Conservation (phyloP, 2,797 vertebrate species). For the Cynodonichthys magdalenae region DNA sequence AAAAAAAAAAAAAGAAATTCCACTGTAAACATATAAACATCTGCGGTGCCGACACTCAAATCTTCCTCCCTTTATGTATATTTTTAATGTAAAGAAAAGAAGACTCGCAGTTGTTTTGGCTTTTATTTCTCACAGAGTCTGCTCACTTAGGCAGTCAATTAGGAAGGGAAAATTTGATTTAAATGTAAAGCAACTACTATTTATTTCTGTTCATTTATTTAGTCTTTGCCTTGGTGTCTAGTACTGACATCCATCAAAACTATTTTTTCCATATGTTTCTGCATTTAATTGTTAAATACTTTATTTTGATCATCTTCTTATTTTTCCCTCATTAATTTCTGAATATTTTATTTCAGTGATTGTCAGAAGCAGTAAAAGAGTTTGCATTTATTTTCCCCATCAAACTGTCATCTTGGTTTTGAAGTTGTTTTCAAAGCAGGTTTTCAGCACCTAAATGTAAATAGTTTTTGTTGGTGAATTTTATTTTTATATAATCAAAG, state of each 20-base stretch:
- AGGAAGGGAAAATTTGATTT: background rate
- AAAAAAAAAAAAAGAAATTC: slow-evolving; percentile 33
- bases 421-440: slow-evolving; percentile 22
- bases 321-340: background rate
- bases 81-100: slow-evolving; percentile 13
- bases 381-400: slow-evolving; percentile 51
- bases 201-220: too few relatives aligned
- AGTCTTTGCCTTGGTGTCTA: too few relatives aligned
- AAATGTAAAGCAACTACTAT: background rate
- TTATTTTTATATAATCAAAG: slow-evolving; percentile 14
- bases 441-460: slow-evolving; percentile 43
- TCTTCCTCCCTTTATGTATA: slow-evolving; percentile 16
- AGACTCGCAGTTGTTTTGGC: background rate
- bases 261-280: background rate
- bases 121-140: background rate
- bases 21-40: slow-evolving; percentile 3
- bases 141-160: background rate
- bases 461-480: slow-evolving; percentile 33
- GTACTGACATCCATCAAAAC: background rate
- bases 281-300: background rate
- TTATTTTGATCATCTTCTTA: background rate
- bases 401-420: slow-evolving; percentile 32
- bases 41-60: slow-evolving; percentile 21
- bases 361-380: slow-evolving; percentile 10
- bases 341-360: background rate